Conservation (phyloP, 2,113 vertebrate species). For the Notarius lentiginosus region DNA sequence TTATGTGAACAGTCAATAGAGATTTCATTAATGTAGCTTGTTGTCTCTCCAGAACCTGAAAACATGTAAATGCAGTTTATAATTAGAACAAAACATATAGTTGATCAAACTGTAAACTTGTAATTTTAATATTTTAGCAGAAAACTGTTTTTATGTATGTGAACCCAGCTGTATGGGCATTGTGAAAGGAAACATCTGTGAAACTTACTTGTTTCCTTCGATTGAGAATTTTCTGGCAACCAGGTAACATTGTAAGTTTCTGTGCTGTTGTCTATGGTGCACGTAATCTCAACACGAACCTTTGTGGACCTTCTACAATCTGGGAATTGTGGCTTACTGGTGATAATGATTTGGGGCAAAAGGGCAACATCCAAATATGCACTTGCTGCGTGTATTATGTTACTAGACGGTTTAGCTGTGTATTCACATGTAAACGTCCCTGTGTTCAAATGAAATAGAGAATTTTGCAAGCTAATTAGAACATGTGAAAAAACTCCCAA, state of each 20-base stretch:
- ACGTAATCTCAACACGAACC: fast-evolving
- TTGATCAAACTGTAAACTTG: neutral
- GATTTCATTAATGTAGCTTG: neutral
- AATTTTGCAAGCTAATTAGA: constrained; percentile 2
- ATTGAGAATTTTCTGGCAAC: fast-evolving
- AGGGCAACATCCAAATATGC: constrained; percentile 55
- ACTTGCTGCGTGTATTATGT: constrained; percentile 51
- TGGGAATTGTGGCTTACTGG: constrained; percentile 54
- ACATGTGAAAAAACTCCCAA: too few relatives aligned
- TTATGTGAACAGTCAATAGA: neutral
- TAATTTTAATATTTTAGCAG: neutral
- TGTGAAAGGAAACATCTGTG: neutral
- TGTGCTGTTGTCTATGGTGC: constrained; percentile 33
- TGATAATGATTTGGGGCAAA: constrained; percentile 48
- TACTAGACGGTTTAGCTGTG: fast-evolving
- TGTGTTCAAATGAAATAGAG: constrained; percentile 42
- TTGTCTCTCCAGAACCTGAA: neutral
- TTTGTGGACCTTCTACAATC: fast-evolving
- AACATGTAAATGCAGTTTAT: neutral
- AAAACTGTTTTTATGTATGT: neutral
- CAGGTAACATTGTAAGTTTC: constrained; percentile 53
- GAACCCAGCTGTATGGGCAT: neutral
- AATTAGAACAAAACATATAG: neutral
- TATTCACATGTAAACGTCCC: constrained; percentile 62
- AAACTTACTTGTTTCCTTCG: neutral